Percentiles rank a stretch among this genome's conserved stretches.
phyloP scores from a whole-genome alignment of 2,888 invertebrate species.

The Cryptocephalus moraei region DNA sequence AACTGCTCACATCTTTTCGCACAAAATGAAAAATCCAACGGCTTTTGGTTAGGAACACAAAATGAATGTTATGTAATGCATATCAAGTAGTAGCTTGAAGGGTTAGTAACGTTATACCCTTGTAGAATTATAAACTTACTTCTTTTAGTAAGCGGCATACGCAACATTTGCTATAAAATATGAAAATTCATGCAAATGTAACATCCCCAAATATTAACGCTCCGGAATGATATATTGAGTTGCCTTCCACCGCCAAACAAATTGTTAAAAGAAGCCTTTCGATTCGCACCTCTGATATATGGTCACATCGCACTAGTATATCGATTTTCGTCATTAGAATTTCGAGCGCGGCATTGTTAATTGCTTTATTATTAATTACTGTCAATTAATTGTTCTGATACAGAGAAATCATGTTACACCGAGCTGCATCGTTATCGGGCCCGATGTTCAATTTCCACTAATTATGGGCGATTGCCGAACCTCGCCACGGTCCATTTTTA shows the following conservation, averaged over 20 bases:
- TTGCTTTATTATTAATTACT: too few relatives aligned
- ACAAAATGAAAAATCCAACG: conserved; percentile 36
- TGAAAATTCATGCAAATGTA: conserved; percentile 17
- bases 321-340: too few relatives aligned
- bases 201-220: conserved; percentile 8
- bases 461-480: too few relatives aligned
- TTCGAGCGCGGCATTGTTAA: too few relatives aligned
- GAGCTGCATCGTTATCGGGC: too few relatives aligned
- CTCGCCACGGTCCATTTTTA: too few relatives aligned
- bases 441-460: too few relatives aligned
- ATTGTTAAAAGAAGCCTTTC: too few relatives aligned
- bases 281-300: too few relatives aligned
- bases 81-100: conserved; percentile 39
- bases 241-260: conserved; percentile 8
- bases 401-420: too few relatives aligned
- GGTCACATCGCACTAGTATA: too few relatives aligned
- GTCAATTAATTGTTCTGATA: too few relatives aligned
- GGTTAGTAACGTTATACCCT: conserved; percentile 29
- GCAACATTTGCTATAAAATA: conserved; percentile 29
- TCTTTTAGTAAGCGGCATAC: conserved; percentile 26
- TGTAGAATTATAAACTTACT: conserved; percentile 35
- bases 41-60: conserved; percentile 37
- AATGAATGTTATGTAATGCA: conserved; percentile 39
- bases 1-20: conserved; percentile 32
- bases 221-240: conserved; percentile 13